A percentile compares a stretch with the other conserved stretches of the same genome.
Conservation (phyloP, 1,140 invertebrate genomes). For the Aricia agestis region DNA sequence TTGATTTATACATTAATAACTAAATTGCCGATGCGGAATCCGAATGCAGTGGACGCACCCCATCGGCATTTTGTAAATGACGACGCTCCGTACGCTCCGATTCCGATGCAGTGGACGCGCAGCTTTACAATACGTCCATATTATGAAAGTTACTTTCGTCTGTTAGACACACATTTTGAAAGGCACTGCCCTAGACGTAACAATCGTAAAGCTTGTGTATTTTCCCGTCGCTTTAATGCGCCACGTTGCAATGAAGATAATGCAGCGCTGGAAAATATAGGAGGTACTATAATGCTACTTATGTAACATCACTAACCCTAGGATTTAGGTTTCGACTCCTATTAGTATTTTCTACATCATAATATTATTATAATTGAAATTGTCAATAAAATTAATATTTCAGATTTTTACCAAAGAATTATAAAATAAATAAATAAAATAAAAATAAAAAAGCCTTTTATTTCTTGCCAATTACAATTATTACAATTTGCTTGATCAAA, state of each 20-base stretch:
- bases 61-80: too few species aligned
- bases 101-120: too few species aligned
- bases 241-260: slow-evolving; percentile 15
- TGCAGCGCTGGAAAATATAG: slow-evolving; percentile 10
- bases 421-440: too few species aligned
- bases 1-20: too few species aligned
- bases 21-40: too few species aligned
- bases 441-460: too few species aligned
- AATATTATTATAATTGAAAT: not conserved
- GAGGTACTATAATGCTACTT: not conserved
- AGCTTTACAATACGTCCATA: too few species aligned
- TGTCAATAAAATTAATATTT: not conserved
- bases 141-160: too few species aligned
- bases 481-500: too few species aligned
- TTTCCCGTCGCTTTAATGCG: slow-evolving; percentile 15
- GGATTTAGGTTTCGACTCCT: not conserved
- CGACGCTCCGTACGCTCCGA: too few species aligned
- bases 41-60: too few species aligned
- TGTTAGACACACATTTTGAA: not conserved
- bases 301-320: not conserved
- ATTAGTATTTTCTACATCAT: not conserved
- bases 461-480: too few species aligned
- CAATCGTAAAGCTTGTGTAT: slow-evolving; percentile 15
- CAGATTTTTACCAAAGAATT: not conserved
- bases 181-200: slow-evolving; percentile 6